Evolutionary conservation across 2,113 vertebrate species (phyloP).

Genomic region (Malurus cyaneus): DNA sequence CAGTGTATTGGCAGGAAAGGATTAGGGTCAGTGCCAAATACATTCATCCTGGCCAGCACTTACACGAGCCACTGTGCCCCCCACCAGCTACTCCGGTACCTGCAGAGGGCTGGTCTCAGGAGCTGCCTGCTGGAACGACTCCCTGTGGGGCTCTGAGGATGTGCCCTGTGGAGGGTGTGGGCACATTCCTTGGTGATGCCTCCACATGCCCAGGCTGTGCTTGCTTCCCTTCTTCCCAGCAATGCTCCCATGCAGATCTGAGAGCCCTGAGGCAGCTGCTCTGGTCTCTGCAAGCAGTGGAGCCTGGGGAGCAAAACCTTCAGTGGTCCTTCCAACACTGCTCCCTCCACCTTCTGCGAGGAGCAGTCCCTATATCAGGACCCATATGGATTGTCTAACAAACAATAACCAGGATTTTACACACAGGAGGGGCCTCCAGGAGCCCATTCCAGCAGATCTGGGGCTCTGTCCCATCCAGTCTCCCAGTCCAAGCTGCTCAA

Average conservation of each 20-base stretch:
- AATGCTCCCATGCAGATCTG: neutral
- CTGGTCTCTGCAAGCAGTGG: neutral
- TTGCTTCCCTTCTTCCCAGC: neutral
- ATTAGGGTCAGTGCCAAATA: neutral
- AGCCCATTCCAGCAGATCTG: neutral
- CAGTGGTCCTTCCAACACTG: neutral
- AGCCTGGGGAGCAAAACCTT: neutral
- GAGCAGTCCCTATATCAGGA: neutral
- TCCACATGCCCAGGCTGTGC: neutral
- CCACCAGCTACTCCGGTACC: neutral
- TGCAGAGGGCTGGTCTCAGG: neutral
- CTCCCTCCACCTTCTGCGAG: neutral
- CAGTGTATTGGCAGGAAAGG: constrained; percentile 36
- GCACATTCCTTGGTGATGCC: constrained; percentile 20
- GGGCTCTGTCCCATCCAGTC: neutral
- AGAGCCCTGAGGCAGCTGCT: neutral
- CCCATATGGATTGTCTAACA: rapidly evolving
- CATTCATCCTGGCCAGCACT: neutral
- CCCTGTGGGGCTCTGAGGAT: neutral
- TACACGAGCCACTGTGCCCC: neutral
- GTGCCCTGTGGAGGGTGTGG: neutral
- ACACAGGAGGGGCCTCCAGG: neutral
- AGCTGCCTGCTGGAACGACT: neutral
- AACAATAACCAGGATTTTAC: neutral
- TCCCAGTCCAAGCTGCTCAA: neutral